Evolutionary conservation across 2,113 vertebrate genomes (phyloP).

Genomic region (Cyanoderma ruficeps): DNA sequence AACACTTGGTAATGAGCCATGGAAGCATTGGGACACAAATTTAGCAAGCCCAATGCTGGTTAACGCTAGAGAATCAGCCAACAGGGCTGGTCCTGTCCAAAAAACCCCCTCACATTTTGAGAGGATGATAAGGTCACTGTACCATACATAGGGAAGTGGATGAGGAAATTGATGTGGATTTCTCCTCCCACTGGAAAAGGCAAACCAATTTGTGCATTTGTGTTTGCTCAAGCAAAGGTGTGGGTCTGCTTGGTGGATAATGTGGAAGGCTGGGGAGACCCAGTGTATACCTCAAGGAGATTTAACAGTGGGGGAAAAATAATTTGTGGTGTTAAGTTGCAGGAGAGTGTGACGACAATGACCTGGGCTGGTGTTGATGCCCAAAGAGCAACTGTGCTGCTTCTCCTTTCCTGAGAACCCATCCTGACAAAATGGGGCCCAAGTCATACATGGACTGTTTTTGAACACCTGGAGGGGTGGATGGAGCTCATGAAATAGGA

Average conservation of each 20-base stretch:
- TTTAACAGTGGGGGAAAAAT: not conserved
- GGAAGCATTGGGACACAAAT: not conserved
- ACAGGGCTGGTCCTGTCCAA: not conserved
- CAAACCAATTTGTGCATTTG: not conserved
- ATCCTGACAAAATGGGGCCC: not conserved
- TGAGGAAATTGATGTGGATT: not conserved
- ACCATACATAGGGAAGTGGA: not conserved
- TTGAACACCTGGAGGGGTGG: not conserved
- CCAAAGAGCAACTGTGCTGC: not conserved
- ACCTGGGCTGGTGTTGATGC: not conserved
- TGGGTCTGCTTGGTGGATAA: not conserved
- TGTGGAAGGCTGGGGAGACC: not conserved
- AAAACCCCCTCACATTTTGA: not conserved
- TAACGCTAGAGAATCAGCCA: not conserved
- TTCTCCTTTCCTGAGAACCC: not conserved
- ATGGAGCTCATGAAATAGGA: not conserved
- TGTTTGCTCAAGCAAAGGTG: not conserved
- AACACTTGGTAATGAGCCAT: not conserved
- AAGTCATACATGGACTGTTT: not conserved
- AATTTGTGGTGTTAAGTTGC: not conserved
- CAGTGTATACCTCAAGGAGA: not conserved
- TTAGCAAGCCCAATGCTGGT: not conserved
- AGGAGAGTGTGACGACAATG: not conserved
- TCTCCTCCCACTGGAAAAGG: not conserved
- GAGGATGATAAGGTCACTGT: not conserved